A percentile compares a stretch with the other conserved stretches of the same genome.
Evolutionary conservation across 2,888 invertebrate genomes (phyloP).

Genomic region (Stenodema calcarata): DNA sequence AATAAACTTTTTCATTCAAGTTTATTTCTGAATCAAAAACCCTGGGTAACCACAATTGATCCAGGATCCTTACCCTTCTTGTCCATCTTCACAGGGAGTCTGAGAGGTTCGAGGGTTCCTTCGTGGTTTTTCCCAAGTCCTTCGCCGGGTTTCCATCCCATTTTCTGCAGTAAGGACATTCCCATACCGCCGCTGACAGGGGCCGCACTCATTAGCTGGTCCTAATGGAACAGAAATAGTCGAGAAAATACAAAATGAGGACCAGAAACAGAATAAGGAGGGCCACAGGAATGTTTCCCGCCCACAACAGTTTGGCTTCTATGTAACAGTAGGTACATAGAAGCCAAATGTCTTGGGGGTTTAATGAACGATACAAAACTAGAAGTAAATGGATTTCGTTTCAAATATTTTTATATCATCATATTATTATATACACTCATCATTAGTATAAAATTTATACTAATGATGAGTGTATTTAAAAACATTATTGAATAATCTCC

Average conservation of each 20-base stretch:
- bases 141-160: slow-evolving; percentile 98
- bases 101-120: slow-evolving; percentile 86
- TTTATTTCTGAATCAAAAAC: background rate
- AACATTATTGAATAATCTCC: too few species aligned
- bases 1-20: too few species aligned
- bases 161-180: slow-evolving; percentile 94
- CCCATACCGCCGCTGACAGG: slow-evolving; percentile 95
- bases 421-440: too few species aligned
- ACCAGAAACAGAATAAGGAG: background rate
- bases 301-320: too few species aligned
- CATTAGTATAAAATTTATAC: too few species aligned
- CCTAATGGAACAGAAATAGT: slow-evolving; percentile 64
- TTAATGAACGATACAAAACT: too few species aligned
- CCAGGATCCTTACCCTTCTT: slow-evolving; percentile 74
- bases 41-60: background rate
- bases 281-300: too few species aligned
- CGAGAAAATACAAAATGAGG: background rate
- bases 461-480: too few species aligned
- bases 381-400: too few species aligned
- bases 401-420: too few species aligned
- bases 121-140: slow-evolving; percentile 95
- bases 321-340: too few species aligned
- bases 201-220: slow-evolving; percentile 87
- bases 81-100: slow-evolving; percentile 94
- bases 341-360: too few species aligned